Conservation (phyloP, 2,113 vertebrate species). For the Clarias magur region DNA sequence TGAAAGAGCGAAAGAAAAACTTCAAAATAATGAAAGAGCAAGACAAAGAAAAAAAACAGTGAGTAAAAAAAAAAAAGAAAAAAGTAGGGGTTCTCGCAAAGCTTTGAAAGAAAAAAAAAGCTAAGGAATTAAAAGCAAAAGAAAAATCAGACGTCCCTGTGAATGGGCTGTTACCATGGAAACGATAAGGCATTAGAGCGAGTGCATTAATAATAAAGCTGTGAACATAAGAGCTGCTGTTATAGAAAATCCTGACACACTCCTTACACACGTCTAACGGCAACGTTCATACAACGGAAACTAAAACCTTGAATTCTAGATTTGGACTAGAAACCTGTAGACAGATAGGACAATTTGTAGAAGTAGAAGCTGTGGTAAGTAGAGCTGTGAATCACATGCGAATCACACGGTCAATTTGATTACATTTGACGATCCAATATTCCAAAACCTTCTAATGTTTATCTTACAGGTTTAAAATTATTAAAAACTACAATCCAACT, state of each 20-base stretch:
- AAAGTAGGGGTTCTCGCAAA: not conserved
- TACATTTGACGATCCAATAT: too few relatives aligned
- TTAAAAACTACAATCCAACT: too few relatives aligned
- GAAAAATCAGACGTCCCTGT: not conserved
- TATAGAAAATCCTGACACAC: not conserved
- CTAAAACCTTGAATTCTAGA: too few relatives aligned
- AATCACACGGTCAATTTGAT: too few relatives aligned
- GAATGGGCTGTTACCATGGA: not conserved
- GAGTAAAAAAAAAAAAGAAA: not conserved
- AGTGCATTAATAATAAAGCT: not conserved
- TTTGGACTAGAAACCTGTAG: too few relatives aligned
- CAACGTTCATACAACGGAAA: too few relatives aligned
- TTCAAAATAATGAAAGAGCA: not conserved
- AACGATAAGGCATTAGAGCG: not conserved
- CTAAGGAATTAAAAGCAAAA: not conserved
- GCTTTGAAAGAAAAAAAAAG: not conserved
- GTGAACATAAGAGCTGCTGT: not conserved
- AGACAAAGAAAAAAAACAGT: not conserved
- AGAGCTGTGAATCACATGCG: too few relatives aligned
- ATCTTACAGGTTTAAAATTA: too few relatives aligned
- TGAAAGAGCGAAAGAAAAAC: not conserved
- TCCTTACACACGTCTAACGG: too few relatives aligned
- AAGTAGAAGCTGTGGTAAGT: too few relatives aligned
- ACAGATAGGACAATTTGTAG: too few relatives aligned
- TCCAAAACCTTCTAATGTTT: too few relatives aligned